Evolutionary conservation across 2,888 invertebrate genomes (phyloP).

Genomic region (Teinopalpus imperialis): DNA sequence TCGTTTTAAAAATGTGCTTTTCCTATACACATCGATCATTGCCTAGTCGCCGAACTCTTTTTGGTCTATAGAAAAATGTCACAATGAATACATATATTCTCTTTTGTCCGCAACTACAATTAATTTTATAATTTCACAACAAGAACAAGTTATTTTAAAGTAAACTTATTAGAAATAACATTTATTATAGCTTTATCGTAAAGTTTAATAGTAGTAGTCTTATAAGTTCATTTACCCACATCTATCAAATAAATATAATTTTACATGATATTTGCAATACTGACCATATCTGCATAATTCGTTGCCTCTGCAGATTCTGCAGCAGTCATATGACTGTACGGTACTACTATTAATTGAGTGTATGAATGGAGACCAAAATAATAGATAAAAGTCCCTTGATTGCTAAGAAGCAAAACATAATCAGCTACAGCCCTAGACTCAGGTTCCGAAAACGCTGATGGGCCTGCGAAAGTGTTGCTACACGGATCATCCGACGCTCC

Average conservation of each 20-base stretch:
- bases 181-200: not conserved
- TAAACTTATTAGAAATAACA: no score
- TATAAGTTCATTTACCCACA: not conserved
- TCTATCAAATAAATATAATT: no score
- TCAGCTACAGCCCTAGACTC: conserved; percentile 68
- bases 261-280: conserved; percentile 27
- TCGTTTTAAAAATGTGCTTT: no score
- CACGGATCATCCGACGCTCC: conserved; percentile 73
- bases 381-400: conserved; percentile 53
- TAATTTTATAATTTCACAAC: no score
- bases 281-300: conserved; percentile 67
- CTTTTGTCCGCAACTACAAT: no score
- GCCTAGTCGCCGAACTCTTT: no score
- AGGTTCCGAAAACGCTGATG: conserved; percentile 75
- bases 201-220: no score
- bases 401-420: conserved; percentile 48
- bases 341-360: conserved; percentile 76
- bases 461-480: conserved; percentile 75
- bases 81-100: no score
- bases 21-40: no score
- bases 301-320: conserved; percentile 38
- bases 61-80: no score
- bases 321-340: conserved; percentile 63
- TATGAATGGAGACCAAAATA: conserved; percentile 82
- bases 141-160: no score